Conservation (phyloP, 35 echinoderm and acorn worm species). For the Stichopus chloronotus region DNA sequence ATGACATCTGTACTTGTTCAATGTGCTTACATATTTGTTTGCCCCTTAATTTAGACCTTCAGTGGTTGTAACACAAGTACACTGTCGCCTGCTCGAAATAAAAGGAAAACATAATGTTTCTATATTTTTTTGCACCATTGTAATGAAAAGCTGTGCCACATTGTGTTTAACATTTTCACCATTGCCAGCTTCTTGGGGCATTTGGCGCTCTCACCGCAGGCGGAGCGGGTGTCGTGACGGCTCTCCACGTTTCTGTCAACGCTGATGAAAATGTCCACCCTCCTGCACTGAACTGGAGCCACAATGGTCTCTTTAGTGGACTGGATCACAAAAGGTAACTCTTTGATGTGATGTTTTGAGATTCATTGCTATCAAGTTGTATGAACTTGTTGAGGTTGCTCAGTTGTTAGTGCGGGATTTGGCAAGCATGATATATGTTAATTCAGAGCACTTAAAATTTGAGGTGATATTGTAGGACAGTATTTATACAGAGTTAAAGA, state of each 20-base stretch:
- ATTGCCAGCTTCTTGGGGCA: slow-evolving; percentile 74
- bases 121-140: background rate
- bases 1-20: no score
- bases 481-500: no score
- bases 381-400: no score
- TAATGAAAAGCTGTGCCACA: background rate
- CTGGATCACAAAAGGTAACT: slow-evolving; percentile 89
- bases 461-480: no score
- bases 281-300: slow-evolving; percentile 73
- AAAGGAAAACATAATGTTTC: background rate
- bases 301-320: slow-evolving; percentile 84
- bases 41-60: background rate
- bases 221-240: slow-evolving; percentile 78
- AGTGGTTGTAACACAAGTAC: background rate
- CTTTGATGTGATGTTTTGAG: no score
- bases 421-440: no score
- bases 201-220: slow-evolving; percentile 86
- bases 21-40: no score
- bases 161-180: background rate
- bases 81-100: background rate
- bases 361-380: no score
- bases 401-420: no score
- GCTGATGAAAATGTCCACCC: slow-evolving; percentile 91
- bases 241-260: slow-evolving; percentile 86
- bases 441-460: no score